These are phyloP conservation scores for Rachycentron canadum DNA, from an alignment of 2,797 vertebrate genomes.

Conservation along the genomic window DNA sequence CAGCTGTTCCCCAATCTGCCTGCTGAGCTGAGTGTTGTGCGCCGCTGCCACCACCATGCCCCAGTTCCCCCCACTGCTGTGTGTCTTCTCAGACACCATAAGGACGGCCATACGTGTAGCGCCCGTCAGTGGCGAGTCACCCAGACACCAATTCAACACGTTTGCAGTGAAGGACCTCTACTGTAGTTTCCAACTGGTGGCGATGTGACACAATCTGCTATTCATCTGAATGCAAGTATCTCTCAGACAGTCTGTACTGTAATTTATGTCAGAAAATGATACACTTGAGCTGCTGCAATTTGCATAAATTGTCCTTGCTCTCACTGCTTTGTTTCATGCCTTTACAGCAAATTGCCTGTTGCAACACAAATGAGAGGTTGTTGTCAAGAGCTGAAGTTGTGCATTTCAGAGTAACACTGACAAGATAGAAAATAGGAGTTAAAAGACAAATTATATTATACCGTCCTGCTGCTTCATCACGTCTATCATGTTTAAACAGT, in stretches of 20 bases:
- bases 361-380: constrained; percentile 43
- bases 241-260: constrained; percentile 19
- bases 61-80: constrained; percentile 62
- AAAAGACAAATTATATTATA: constrained; percentile 25
- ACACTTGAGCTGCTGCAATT: constrained; percentile 46
- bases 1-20: constrained; percentile 80
- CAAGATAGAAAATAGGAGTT: constrained; percentile 1
- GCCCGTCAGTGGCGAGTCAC: constrained; percentile 36
- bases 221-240: constrained; percentile 36
- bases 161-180: constrained; percentile 18
- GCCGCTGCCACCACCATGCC: constrained; percentile 28
- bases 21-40: constrained; percentile 60
- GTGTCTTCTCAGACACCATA: constrained; percentile 68
- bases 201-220: constrained; percentile 31
- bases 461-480: background rate
- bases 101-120: constrained; percentile 61
- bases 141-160: constrained; percentile 28
- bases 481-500: constrained; percentile 23
- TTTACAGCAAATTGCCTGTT: constrained; percentile 42
- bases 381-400: constrained; percentile 29
- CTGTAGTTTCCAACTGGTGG: constrained; percentile 10
- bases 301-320: constrained; percentile 39
- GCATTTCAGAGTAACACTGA: constrained; percentile 27
- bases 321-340: constrained; percentile 39
- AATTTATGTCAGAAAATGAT: constrained; percentile 49